Base-by-base conservation (phyloP, 1,140 invertebrate species). In the Nixonia krombeini region DNA sequence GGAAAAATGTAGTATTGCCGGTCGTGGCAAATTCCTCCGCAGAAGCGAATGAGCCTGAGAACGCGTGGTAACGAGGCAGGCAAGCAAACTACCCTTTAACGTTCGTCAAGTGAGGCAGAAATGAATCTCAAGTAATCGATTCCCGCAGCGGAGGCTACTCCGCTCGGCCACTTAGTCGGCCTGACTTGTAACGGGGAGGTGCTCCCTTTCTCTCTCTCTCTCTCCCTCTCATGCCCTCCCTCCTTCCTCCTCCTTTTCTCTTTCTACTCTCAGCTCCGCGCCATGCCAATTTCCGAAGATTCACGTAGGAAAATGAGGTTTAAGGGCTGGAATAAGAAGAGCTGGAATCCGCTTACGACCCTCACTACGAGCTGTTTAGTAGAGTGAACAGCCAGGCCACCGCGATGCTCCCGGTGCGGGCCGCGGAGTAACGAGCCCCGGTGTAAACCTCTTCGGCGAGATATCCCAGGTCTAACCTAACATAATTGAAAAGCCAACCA, bases 351-450 rank as follows among this genome's bases (percentile, higher is more conserved):
- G 25, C 35, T 65, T 72, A 71, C 47, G 64, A 55, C 21, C 44
- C 52, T 44, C 33, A 49, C 51, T 61, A 72, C 55, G 56, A 69
- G 56, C 65, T 69, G 65, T 65, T 72, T 72, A 72, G n/a, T n/a
- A n/a, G 65, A 61, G 62, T 42, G 26, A 61, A 46, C 37, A 38
- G 26, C 28, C 5, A 33, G 31, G 31, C 46, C 61, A 37, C 0
- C 26, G 28, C 29, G 8, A 23, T 13, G 51, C 49, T 29, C n/a
- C n/a, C n/a, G n/a, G n/a, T n/a, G n/a, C n/a, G n/a, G 37, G 55
- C 63, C 57, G 31, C 26, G 52, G 53, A 66, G 73, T 64, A 62
- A 51, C 64, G 47, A 70, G 64, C 64, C 70, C 46, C 56, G 69
- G 63, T 67, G 71, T 80, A 81, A 81, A 81, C 70, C n/a, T n/a